Evolutionary conservation across 2,113 vertebrate species (phyloP).

Genomic region (Forbesichthys agassizii): DNA sequence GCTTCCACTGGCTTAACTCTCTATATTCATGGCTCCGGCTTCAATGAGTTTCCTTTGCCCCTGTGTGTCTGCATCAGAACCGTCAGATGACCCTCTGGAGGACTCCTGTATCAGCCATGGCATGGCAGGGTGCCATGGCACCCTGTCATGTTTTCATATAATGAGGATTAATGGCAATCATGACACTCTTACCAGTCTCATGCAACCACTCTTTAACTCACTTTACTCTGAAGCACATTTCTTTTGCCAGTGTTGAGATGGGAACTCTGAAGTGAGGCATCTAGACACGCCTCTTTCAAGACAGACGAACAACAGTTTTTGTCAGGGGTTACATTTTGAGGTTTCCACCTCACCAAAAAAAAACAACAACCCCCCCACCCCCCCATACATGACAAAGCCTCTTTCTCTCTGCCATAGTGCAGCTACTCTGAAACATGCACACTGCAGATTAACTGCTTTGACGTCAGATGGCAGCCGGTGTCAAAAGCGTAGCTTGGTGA

Average conservation of each 20-base stretch:
- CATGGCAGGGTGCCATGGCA: too few relatives aligned
- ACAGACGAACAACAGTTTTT: constrained; percentile 16
- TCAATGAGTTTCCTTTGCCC: constrained; percentile 29
- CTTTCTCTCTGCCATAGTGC: too few relatives aligned
- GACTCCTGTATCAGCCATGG: constrained; percentile 26
- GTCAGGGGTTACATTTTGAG: constrained; percentile 43
- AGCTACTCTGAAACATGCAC: too few relatives aligned
- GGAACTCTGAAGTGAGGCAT: not conserved
- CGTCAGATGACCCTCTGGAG: constrained; percentile 25
- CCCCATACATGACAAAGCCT: too few relatives aligned
- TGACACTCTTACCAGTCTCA: constrained; percentile 35
- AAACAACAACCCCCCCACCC: too few relatives aligned
- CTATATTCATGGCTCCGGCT: too few relatives aligned
- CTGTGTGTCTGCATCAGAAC: constrained; percentile 33
- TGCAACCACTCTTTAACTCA: constrained; percentile 13
- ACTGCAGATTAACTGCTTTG: constrained; percentile 5
- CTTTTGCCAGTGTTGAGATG: constrained; percentile 11
- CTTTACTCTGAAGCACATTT: constrained; percentile 21
- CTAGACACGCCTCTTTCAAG: not conserved
- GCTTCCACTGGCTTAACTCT: too few relatives aligned
- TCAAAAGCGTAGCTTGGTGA: not conserved
- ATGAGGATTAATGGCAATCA: constrained; percentile 70
- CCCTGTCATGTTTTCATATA: constrained; percentile 65
- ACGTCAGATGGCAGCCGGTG: constrained; percentile 5
- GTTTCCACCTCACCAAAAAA: constrained; percentile 5